Evolutionary conservation across 2,888 invertebrate genomes (phyloP), one percentile per base, ranked within the genome.

Genomic region (Lasius fuliginosus): DNA sequence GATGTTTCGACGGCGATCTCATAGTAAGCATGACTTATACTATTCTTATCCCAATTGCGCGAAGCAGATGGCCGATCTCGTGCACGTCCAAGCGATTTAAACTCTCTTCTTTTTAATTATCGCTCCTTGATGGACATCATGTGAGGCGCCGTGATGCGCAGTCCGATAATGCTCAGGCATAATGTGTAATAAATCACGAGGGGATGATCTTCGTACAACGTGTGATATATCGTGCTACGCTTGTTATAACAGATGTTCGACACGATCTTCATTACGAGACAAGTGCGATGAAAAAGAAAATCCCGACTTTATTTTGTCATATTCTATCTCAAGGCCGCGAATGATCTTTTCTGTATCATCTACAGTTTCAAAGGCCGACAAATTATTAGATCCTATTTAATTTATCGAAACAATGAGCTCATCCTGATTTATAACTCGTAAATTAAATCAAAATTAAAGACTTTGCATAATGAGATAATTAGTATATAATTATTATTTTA

Each of bases 91-190:
- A 27, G 67, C 76, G 53, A 77, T 77, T 77, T 77, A 77, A 77
- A 56, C 76, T n/a, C 27, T 87, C 85, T 90, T 89, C 85, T 90
- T 91, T 91, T 91, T 91, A 90, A 91, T 91, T 90, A 91, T 89
- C 86, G 85, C 85, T 89, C 88, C 91, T 89, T 89, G 81, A 81
- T 81, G 74, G 81, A 73, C 81, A 60, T 69, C 75, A 73, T 74
- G 73, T 60, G 60, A 69, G 33, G 58, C 46, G 58, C 79, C 42
- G 79, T 27, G 76, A 77, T 77, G 76, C 76, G 40, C 56, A 67
- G 65, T n/a, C 67, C 67, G 67, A 77, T 77, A 77, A 77, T 77
- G 56, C 56, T 46, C 76, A 23, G 15, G 30, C 65, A 77, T 77
- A 77, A 77, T 77, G 67, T 67, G 65, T 77, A 77, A 77, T 77